Evolutionary conservation across 2,113 vertebrate genomes (phyloP).

Genomic region (Caracal caracal): DNA sequence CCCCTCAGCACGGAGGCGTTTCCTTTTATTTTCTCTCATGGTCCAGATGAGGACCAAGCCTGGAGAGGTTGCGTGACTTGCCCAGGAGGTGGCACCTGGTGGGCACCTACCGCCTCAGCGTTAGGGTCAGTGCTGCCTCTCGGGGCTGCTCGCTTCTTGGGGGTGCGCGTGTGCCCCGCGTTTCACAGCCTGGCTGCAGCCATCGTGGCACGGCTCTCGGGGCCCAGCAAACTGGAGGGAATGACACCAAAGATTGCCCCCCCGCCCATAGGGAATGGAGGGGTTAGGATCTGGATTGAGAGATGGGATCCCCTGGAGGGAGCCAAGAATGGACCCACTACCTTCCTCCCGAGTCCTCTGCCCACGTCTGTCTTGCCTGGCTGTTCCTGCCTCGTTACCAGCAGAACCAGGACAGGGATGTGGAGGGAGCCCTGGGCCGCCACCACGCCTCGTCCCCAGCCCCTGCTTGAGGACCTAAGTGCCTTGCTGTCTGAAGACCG

Average conservation of each 20-base stretch:
- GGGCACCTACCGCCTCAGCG: not conserved
- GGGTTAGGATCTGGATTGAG: not conserved
- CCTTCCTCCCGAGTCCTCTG: not conserved
- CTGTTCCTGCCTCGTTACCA: not conserved
- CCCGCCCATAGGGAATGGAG: not conserved
- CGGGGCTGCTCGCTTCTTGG: not conserved
- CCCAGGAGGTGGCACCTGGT: not conserved
- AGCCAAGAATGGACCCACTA: not conserved
- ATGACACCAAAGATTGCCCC: not conserved
- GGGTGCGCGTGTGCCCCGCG: rapidly evolving
- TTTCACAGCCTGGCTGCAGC: not conserved
- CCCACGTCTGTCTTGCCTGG: not conserved
- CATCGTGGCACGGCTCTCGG: no score
- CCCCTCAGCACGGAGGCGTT: not conserved
- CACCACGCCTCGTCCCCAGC: no score
- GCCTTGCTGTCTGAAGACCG: not conserved
- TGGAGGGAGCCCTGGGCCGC: not conserved
- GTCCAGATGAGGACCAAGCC: not conserved
- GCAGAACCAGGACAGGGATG: not conserved
- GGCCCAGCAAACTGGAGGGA: not conserved
- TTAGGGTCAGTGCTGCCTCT: not conserved
- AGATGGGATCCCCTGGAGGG: not conserved
- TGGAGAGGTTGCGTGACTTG: not conserved
- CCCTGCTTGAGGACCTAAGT: not conserved
- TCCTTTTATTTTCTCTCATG: not conserved